These are phyloP conservation scores for Pomacea maculata DNA, from an alignment of 1,140 invertebrate species.

Conservation along the genomic window DNA sequence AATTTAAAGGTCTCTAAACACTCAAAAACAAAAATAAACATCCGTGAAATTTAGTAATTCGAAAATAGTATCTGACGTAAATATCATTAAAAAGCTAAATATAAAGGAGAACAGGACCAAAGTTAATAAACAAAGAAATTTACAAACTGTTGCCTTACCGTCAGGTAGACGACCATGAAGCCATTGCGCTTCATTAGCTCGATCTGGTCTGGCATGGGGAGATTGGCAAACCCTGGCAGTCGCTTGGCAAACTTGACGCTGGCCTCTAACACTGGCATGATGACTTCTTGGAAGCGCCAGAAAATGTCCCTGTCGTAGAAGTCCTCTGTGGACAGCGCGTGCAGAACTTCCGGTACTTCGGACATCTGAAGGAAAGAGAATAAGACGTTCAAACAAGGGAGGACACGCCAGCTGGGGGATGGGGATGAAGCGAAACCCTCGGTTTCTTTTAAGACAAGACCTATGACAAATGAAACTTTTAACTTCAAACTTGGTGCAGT, in stretches of 20 bases:
- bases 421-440: no score
- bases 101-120: no score
- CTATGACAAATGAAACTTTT: no score
- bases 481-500: no score
- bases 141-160: slow-evolving; percentile 31
- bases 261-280: slow-evolving; percentile 45
- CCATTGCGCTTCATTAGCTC: slow-evolving; percentile 81
- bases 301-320: slow-evolving; percentile 41
- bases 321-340: slow-evolving; percentile 26
- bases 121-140: no score
- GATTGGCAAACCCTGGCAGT: slow-evolving; percentile 86
- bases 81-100: no score
- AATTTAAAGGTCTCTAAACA: not conserved
- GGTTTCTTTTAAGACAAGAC: no score
- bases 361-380: slow-evolving; percentile 8
- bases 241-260: slow-evolving; percentile 93
- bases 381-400: not conserved
- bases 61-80: no score
- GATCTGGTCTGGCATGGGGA: slow-evolving; percentile 96
- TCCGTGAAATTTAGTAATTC: not conserved
- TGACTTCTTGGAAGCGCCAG: slow-evolving; percentile 42
- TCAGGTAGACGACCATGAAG: slow-evolving; percentile 43
- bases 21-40: not conserved
- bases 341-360: slow-evolving; percentile 30
- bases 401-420: no score